These are phyloP conservation scores for Ophonus ardosiacus DNA, from an alignment of 2,888 invertebrate genomes.

Conservation along the genomic window DNA sequence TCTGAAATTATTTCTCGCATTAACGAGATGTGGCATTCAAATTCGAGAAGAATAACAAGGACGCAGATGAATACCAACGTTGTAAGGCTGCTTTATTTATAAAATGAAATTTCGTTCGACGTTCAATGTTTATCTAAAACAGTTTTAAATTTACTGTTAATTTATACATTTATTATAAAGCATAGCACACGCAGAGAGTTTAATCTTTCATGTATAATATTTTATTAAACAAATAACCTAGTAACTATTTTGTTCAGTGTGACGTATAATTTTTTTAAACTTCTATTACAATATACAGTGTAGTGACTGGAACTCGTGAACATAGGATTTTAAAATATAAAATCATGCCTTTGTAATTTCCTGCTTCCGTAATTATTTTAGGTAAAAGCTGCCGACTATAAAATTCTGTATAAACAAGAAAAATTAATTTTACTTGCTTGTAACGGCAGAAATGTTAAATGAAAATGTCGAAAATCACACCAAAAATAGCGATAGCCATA, in stretches of 20 bases:
- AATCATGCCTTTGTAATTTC: too few relatives aligned
- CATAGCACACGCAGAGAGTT: background rate
- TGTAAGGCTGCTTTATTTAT: background rate
- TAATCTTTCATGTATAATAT: background rate
- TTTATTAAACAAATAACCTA: background rate
- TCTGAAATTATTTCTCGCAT: slow-evolving; percentile 33
- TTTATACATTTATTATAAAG: background rate
- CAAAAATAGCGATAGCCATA: too few relatives aligned
- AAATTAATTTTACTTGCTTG: too few relatives aligned
- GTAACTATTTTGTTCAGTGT: background rate
- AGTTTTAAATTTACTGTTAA: background rate
- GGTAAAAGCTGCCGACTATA: too few relatives aligned
- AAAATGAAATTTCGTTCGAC: background rate
- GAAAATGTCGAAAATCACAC: too few relatives aligned
- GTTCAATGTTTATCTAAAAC: background rate
- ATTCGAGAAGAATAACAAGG: slow-evolving; percentile 18
- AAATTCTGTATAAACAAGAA: too few relatives aligned
- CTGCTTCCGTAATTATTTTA: too few relatives aligned
- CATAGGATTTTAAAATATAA: too few relatives aligned
- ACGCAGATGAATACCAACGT: background rate
- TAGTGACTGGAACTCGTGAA: too few relatives aligned
- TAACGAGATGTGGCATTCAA: slow-evolving; percentile 33
- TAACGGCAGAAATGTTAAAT: too few relatives aligned
- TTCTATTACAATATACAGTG: too few relatives aligned
- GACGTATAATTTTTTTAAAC: too few relatives aligned